Conservation (phyloP, 2,888 invertebrate genomes). For the Orgyia antiqua region DNA sequence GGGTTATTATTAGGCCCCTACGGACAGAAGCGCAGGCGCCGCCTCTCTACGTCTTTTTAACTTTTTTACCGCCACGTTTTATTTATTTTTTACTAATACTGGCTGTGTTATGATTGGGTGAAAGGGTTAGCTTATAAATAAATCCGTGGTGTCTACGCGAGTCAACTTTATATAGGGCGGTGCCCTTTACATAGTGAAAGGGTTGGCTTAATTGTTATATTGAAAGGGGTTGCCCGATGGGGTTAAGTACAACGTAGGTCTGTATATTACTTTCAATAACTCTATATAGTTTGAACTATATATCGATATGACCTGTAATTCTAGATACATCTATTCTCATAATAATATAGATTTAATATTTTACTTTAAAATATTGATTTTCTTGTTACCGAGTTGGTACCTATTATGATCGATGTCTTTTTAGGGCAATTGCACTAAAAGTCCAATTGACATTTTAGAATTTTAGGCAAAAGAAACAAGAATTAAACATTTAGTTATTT, state of each 20-base stretch:
- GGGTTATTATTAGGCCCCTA: conserved; percentile 71
- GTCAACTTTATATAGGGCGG: conserved; percentile 43
- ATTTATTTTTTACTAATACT: conserved; percentile 52
- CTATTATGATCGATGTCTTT: too few species aligned
- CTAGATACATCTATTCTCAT: too few species aligned
- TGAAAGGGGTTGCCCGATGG: conserved; percentile 42
- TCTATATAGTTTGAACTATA: too few species aligned
- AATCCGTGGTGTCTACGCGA: conserved; percentile 42
- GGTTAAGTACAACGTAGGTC: conserved; percentile 40
- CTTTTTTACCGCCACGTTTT: conserved; percentile 53
- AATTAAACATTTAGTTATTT: too few species aligned
- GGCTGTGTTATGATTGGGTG: conserved; percentile 53
- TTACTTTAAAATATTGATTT: too few species aligned
- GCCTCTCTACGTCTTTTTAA: conserved; percentile 51
- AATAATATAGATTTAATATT: too few species aligned
- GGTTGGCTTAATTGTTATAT: conserved; percentile 50
- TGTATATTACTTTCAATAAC: not conserved
- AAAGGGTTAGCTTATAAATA: conserved; percentile 70
- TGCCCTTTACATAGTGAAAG: conserved; percentile 49
- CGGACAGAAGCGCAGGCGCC: conserved; percentile 50
- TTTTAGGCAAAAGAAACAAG: too few species aligned
- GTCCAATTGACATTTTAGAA: too few species aligned
- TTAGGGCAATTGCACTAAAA: too few species aligned
- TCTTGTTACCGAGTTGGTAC: too few species aligned
- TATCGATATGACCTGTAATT: too few species aligned